A percentile compares a stretch with the other conserved stretches of the same genome.
These are phyloP conservation scores for Iselma pallidipennis DNA, from an alignment of 2,888 invertebrate species.

Conservation along the genomic window DNA sequence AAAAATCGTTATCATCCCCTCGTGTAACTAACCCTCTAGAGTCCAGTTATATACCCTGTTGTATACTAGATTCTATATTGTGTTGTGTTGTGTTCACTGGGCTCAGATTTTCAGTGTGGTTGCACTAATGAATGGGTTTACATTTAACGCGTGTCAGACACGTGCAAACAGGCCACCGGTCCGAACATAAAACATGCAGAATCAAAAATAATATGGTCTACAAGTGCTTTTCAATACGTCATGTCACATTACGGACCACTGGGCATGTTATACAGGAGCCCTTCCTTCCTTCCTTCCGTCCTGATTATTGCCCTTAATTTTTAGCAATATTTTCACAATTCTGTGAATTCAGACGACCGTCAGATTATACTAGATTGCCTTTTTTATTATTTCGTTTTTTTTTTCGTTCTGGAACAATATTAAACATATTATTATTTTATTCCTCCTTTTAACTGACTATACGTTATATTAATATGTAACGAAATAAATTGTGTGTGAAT, in stretches of 20 bases:
- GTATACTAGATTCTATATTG: neutral
- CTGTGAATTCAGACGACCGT: constrained; percentile 9
- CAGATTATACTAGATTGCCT: neutral
- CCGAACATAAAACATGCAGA: constrained; percentile 49
- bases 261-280: constrained; percentile 31
- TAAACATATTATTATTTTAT: no score
- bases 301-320: constrained; percentile 16
- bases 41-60: neutral
- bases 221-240: constrained; percentile 48
- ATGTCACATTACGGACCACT: constrained; percentile 42
- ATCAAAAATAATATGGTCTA: constrained; percentile 54
- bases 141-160: constrained; percentile 54
- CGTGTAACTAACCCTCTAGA: neutral
- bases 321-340: constrained; percentile 22
- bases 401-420: neutral
- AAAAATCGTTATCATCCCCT: neutral
- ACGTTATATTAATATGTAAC: no score
- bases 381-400: neutral
- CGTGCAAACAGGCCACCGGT: constrained; percentile 51
- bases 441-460: no score
- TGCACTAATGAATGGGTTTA: constrained; percentile 59
- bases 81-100: constrained; percentile 3
- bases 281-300: constrained; percentile 35
- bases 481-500: neutral
- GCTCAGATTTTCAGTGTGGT: constrained; percentile 55